Conservation (phyloP, 2,888 invertebrate species). For the Leucophenga maculata region DNA sequence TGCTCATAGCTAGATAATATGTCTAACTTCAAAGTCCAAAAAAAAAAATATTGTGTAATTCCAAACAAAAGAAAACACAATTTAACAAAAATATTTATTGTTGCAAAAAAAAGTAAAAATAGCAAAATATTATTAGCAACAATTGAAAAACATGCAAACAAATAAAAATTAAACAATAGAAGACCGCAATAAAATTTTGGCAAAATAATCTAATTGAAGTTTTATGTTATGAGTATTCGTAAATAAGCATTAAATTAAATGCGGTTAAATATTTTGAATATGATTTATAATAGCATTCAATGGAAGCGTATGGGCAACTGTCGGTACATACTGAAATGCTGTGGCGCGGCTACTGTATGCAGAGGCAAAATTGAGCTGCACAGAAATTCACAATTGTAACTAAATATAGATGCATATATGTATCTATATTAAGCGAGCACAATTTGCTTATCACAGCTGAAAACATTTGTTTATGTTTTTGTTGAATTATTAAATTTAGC, state of each 20-base stretch:
- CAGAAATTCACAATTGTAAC: neutral
- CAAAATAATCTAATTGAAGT: neutral
- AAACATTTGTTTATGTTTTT: constrained; percentile 29
- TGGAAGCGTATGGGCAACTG: neutral
- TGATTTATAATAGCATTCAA: no score
- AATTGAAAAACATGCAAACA: no score
- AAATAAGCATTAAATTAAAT: neutral
- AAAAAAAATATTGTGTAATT: neutral
- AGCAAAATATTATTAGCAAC: neutral
- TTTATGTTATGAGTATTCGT: neutral
- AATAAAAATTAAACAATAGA: neutral
- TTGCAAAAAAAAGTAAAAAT: neutral
- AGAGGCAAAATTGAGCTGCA: neutral
- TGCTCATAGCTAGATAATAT: no score
- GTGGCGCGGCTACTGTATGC: neutral
- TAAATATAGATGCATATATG: neutral
- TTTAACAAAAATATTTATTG: neutral
- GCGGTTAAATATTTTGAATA: neutral
- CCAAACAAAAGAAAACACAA: neutral
- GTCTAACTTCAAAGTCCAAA: no score
- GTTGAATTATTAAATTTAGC: constrained; percentile 53
- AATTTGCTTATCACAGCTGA: constrained; percentile 4
- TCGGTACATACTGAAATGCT: neutral
- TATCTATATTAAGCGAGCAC: no score
- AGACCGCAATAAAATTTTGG: constrained; percentile 2